These are phyloP conservation scores for Seriola rivoliana DNA, from an alignment of 2,113 vertebrate genomes.

Conservation along the genomic window DNA sequence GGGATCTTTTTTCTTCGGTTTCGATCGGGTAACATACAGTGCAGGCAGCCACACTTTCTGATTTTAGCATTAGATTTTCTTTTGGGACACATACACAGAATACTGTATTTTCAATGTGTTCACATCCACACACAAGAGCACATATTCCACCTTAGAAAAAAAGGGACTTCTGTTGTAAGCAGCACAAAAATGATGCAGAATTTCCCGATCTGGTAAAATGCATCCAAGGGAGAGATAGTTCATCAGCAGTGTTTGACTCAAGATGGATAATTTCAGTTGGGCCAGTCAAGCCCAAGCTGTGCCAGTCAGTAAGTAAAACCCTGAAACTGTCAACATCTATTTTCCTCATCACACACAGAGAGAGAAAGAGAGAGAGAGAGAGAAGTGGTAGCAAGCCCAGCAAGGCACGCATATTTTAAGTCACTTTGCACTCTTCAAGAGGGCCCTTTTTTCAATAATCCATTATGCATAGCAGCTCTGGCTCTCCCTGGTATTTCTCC, in stretches of 20 bases:
- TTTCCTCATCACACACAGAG: constrained; percentile 41
- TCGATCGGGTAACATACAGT: not conserved
- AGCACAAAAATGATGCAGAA: not conserved
- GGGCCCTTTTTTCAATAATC: constrained; percentile 84
- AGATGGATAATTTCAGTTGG: constrained; percentile 27
- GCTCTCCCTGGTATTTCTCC: constrained; percentile 89
- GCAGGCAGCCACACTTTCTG: not conserved
- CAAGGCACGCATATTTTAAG: constrained; percentile 81
- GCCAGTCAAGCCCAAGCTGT: constrained; percentile 31
- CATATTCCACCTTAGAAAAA: not conserved
- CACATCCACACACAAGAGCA: not conserved
- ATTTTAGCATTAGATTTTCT: constrained; percentile 16
- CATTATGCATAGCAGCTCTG: constrained; percentile 88
- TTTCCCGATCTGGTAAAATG: not conserved
- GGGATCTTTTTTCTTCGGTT: not conserved
- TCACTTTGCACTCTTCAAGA: constrained; percentile 82
- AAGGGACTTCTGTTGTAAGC: not conserved
- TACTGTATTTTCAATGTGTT: not conserved
- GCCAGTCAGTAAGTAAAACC: constrained; percentile 60
- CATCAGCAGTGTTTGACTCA: constrained; percentile 25
- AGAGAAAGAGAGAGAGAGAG: constrained; percentile 24
- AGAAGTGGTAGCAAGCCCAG: constrained; percentile 19
- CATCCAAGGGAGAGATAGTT: constrained; percentile 15
- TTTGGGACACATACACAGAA: not conserved
- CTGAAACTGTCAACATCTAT: constrained; percentile 62